Evolutionary conservation across 2,888 invertebrate genomes (phyloP), one percentile per base, ranked within the genome.

Genomic region (Trichopoda pennipes): DNA sequence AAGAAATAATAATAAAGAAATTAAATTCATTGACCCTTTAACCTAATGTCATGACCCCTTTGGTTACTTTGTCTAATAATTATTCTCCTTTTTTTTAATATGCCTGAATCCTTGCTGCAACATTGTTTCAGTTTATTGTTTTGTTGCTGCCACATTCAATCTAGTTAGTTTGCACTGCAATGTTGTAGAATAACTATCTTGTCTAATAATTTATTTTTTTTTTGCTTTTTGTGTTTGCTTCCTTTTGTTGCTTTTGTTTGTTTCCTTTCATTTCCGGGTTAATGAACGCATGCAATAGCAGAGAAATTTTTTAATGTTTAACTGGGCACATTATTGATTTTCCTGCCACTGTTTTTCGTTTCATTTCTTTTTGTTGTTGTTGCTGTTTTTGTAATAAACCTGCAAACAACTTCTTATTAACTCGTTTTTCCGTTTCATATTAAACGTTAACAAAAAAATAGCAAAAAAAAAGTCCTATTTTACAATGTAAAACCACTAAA

Each of bases 271-370:
- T 75, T 82, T 79, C 79, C 82, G 82, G 82, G 82, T 82, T 82
- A 82, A 82, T 79, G 82, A 82, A 82, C 82, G 82, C 82, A 76
- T 79, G 68, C 75, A 76, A 73, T 75, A 63, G 63, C 47, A 63
- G 35, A 75, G 74, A 23, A 60, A 38, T 51, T 55, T 60, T 55
- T 69, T 69, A 23, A 58, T 74, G 44, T 68, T 82, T 78, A 78
- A 78, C 81, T 78, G 74, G 81, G 81, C 81, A 78, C 70, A 82
- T 55, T 78, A 82, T 78, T 74, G 78, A 78, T 78, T 78, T 81
- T 81, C 47, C 69, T 61, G 49, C 14, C 21, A 42, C 28, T 47
- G 51, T 10, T 19, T 44, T 8, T 19, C 12, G 17, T 47, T 38
- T 10, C 4, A 14, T 42, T 28, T 35, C 17, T 28, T 9, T 10